Evolutionary conservation across 64 coral and sea anemone species (phyloP), one percentile per base, ranked within the genome.

Genomic region (Stichodactyla helianthus): DNA sequence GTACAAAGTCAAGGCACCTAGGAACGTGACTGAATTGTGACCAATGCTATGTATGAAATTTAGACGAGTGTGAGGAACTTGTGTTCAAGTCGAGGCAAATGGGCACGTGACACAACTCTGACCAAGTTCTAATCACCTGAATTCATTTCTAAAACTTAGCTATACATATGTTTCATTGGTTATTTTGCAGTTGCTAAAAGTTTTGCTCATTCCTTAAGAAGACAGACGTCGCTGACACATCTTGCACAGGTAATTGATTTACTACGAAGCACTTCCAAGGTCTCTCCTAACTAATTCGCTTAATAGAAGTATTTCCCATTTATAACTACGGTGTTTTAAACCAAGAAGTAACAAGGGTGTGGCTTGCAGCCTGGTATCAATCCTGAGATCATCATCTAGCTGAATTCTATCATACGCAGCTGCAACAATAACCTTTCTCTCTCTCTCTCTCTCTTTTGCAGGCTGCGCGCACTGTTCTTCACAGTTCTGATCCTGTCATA

Each of bases 141-240:
- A 44, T 44, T 44, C 35, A 44, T 44, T 44, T 44, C 4, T 44
- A 3, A 44, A 65, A 65, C 68, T 10, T 4, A 74, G 12, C 25
- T 23, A 27, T 11, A 35, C 4, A 31, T 23, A 44, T 44, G 35
- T 44, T 74, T 74, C 1, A 11, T 31, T 82, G 44, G 71, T 5
- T 83, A 27, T 70, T 86, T 79, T 90, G 87, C 88, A 99, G 97
- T 99, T 86, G 97, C 97, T 80, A 95, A 99, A 89, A 91, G 82
- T 31, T 99, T 99, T 27, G 94, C 97, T 1, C 93, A 99, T 31
- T 99, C 97, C 13, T 88, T 99, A 8, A 88, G 97, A 35, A 90
- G 97, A n/a, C 93, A 99, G 84, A 99, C 97, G 4, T 99, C 97
- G 7, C 59, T 99, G 20, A 99, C 97, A 18, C 97, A 99, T 78